Conservation (phyloP, 2,113 vertebrate species). For the Chascanopsetta lugubris region DNA sequence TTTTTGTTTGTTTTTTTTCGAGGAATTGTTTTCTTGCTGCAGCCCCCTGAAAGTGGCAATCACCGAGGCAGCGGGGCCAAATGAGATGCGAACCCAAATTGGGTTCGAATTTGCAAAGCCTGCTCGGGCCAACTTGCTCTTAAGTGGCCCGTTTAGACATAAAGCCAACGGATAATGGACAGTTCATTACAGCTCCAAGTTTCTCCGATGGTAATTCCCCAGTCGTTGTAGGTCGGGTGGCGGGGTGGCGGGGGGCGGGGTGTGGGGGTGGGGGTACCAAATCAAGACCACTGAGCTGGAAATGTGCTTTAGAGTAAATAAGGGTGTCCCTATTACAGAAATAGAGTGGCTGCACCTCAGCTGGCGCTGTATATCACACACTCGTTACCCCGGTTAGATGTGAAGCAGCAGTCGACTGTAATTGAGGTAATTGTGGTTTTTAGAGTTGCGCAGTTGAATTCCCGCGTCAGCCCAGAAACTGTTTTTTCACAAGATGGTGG, state of each 20-base stretch:
- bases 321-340: constrained; percentile 10
- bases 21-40: constrained; percentile 43
- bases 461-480: neutral
- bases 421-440: constrained; percentile 5
- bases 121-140: constrained; percentile 23
- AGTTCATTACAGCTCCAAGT: constrained; percentile 22
- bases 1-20: constrained; percentile 48
- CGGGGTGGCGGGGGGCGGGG: constrained; percentile 35
- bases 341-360: constrained; percentile 3
- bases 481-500: no score
- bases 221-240: neutral
- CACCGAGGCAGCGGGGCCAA: constrained; percentile 11
- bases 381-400: constrained; percentile 13
- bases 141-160: constrained; percentile 38
- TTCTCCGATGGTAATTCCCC: neutral
- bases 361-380: neutral
- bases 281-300: constrained; percentile 48
- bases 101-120: constrained; percentile 24
- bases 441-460: neutral
- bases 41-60: constrained; percentile 28
- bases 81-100: constrained; percentile 40
- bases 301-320: constrained; percentile 37
- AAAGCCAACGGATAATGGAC: constrained; percentile 26
- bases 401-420: constrained; percentile 4
- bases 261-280: no score